phyloP scores from a whole-genome alignment of 1,140 invertebrate genomes.

The Musca vetustissima region DNA sequence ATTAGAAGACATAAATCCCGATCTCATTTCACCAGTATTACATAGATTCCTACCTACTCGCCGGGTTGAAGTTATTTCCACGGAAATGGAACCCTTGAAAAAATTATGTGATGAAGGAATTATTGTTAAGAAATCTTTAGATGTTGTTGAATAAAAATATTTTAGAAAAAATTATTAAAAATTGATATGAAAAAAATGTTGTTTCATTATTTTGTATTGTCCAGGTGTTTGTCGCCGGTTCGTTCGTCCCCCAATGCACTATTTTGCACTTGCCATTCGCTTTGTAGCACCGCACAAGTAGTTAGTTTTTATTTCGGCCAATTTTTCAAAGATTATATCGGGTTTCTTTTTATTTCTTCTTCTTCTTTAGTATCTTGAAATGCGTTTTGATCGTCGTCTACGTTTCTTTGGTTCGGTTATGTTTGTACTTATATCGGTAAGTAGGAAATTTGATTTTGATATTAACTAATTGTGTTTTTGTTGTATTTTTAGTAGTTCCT shows the following conservation, averaged over 20 bases:
- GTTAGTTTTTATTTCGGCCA: too few relatives aligned
- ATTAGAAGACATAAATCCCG: slow-evolving; percentile 40
- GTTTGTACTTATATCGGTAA: slow-evolving; percentile 71
- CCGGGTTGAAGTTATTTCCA: background rate
- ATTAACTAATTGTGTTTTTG: background rate
- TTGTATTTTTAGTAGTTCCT: background rate
- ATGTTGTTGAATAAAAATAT: slow-evolving; percentile 12
- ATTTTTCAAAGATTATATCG: too few relatives aligned
- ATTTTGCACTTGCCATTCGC: too few relatives aligned
- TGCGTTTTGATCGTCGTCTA: slow-evolving; percentile 71
- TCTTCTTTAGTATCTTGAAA: slow-evolving; percentile 72
- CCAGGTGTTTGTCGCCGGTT: too few relatives aligned
- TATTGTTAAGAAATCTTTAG: slow-evolving; percentile 3
- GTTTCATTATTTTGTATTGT: too few relatives aligned
- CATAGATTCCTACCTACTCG: slow-evolving; percentile 38
- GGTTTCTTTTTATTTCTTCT: background rate
- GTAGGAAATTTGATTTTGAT: slow-evolving; percentile 33
- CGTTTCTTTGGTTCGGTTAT: slow-evolving; percentile 72
- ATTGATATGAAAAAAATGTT: too few relatives aligned
- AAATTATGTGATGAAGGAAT: background rate
- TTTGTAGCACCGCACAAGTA: too few relatives aligned
- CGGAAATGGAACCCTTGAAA: slow-evolving; percentile 10
- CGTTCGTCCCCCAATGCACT: too few relatives aligned
- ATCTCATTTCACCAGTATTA: slow-evolving; percentile 42
- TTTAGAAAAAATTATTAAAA: too few relatives aligned